phyloP scores from a whole-genome alignment of 2,888 invertebrate species.

The Phaonia tiefii region DNA sequence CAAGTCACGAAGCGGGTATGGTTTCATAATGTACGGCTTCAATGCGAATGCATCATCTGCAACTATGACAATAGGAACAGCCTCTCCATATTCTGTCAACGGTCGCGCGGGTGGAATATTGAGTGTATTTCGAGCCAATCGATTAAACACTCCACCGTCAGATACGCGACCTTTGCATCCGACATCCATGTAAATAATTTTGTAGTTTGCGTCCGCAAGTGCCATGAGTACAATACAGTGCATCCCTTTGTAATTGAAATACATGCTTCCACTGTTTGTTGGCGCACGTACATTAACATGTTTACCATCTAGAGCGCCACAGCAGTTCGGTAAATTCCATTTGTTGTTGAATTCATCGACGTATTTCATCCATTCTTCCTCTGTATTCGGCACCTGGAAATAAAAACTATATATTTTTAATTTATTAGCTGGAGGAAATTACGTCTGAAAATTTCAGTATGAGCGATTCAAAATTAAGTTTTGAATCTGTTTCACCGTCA shows the following conservation, averaged over 20 bases:
- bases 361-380: conserved; percentile 17
- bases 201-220: conserved; percentile 18
- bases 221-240: conserved; percentile 29
- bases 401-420: too few relatives aligned
- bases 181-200: conserved; percentile 23
- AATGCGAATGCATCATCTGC: conserved; percentile 41
- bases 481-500: too few relatives aligned
- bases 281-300: conserved; percentile 49
- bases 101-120: conserved; percentile 17
- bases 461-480: too few relatives aligned
- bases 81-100: conserved; percentile 1
- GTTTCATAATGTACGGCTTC: conserved; percentile 23
- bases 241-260: conserved; percentile 55
- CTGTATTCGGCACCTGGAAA: too few relatives aligned
- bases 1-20: conserved; percentile 22
- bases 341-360: conserved; percentile 1
- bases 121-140: conserved; percentile 18
- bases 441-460: too few relatives aligned
- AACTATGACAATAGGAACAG: conserved; percentile 33
- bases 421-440: too few relatives aligned
- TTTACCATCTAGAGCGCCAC: conserved; percentile 47
- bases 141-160: conserved; percentile 27
- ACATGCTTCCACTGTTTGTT: conserved; percentile 44
- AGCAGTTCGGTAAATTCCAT: conserved; percentile 51
- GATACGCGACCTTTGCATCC: conserved; percentile 19